Percentiles rank a stretch among this genome's conserved stretches.
Evolutionary conservation across 2,797 vertebrate species (phyloP).

Genomic region (Paedocypris micromegethes): DNA sequence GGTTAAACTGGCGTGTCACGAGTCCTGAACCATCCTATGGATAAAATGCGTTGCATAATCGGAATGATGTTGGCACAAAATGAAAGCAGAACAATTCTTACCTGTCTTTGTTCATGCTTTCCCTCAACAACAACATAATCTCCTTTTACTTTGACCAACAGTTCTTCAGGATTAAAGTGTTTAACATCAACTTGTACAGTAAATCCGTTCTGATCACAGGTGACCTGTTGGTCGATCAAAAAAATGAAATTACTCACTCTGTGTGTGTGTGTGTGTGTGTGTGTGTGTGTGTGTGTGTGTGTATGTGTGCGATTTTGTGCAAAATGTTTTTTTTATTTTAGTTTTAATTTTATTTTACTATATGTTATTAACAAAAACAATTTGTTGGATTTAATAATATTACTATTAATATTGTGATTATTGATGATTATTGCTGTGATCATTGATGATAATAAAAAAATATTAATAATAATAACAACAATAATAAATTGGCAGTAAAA

Average conservation of each 20-base stretch:
- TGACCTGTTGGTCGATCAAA: conserved; percentile 53
- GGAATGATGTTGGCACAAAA: neutral
- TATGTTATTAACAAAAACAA: too few species aligned
- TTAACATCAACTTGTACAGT: conserved; percentile 70
- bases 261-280: too few species aligned
- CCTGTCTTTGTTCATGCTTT: conserved; percentile 72
- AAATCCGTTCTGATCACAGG: conserved; percentile 66
- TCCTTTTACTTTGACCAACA: conserved; percentile 69
- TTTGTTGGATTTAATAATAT: too few species aligned
- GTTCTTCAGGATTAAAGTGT: conserved; percentile 67
- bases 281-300: too few species aligned
- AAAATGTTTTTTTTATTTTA: neutral
- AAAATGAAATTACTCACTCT: neutral
- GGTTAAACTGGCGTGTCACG: conserved; percentile 70
- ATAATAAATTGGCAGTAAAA: too few species aligned
- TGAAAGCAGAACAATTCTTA: conserved; percentile 37
- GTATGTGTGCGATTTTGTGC: too few species aligned
- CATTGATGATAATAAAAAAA: too few species aligned
- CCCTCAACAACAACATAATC: conserved; percentile 75
- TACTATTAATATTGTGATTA: too few species aligned
- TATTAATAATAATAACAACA: too few species aligned
- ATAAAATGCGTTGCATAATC: neutral
- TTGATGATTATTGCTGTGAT: too few species aligned
- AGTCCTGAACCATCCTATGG: conserved; percentile 60
- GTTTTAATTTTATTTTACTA: neutral